A percentile compares a stretch with the other conserved stretches of the same genome.
These are phyloP conservation scores for Augochlorella aurata DNA, from an alignment of 2,888 invertebrate genomes.

Conservation along the genomic window DNA sequence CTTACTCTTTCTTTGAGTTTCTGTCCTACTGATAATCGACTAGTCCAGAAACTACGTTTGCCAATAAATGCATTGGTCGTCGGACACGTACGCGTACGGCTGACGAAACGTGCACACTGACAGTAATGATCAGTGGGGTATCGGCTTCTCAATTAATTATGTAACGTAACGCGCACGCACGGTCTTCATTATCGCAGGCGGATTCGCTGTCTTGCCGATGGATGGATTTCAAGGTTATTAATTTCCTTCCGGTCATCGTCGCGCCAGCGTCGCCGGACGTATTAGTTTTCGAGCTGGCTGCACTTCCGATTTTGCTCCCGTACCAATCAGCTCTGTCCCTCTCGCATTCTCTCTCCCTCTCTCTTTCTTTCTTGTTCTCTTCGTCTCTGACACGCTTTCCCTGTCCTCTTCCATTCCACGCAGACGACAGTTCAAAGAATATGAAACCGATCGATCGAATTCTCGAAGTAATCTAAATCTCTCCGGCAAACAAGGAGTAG, in stretches of 20 bases:
- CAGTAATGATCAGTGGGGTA: conserved; percentile 48
- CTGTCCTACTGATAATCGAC: conserved; percentile 5
- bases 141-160: conserved; percentile 56
- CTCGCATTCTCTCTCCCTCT: background rate
- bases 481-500: conserved; percentile 5
- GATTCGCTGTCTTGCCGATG: background rate
- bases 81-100: conserved; percentile 42
- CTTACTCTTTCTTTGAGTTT: background rate
- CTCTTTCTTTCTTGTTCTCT: background rate
- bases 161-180: conserved; percentile 33
- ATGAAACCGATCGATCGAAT: conserved; percentile 33
- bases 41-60: conserved; percentile 32
- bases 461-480: conserved; percentile 24
- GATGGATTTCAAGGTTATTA: conserved; percentile 53
- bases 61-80: conserved; percentile 52
- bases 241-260: conserved; percentile 27
- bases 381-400: background rate
- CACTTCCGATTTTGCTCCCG: conserved; percentile 21
- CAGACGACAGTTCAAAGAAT: background rate
- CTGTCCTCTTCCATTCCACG: background rate
- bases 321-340: background rate
- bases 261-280: conserved; percentile 17
- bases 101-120: conserved; percentile 46
- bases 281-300: background rate
- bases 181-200: conserved; percentile 25